Evolutionary conservation across 2,113 vertebrate genomes (phyloP), one percentile per base, ranked within the genome.

Genomic region (Ornithorhynchus anatinus): DNA sequence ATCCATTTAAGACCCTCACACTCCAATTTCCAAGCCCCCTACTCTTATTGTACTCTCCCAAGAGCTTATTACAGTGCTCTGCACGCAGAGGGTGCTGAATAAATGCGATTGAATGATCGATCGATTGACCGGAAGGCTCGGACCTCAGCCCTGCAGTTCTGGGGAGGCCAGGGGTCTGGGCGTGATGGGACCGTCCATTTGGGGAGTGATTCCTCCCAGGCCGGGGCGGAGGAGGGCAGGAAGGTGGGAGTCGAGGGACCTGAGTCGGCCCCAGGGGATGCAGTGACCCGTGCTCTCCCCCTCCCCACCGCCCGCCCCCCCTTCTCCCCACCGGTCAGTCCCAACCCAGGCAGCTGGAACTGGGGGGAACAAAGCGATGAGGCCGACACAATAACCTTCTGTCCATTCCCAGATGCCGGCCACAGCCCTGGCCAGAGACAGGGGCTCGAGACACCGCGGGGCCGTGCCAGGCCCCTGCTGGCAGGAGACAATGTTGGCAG

Each of bases 401-500:
- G 90, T 93, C 91, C 89, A 82, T 77, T 89, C 80, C 89, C 86
- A 91, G 92, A 93, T 92, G 91, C 87, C 57, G 89, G 92, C 80
- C 56, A 64, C 80, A 82, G 89, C 70, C 78, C 86, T 87, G 92
- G 91, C 88, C 92, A 91, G 90, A 57, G 88, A 90, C 91, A 75
- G 63, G 79, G 88, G 86, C 82, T 86, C 82, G 86, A 92, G 91
- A 87, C 86, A 86, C 87, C 72, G 81, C 88, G 80, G 91, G 92
- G 89, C 90, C 58, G 92, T 94, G 92, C 93, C 93, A 93, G 92
- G 92, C 91, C 87, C 93, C 93, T 82, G 91, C 90, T 92, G 93
- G 92, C 92, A 90, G 90, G 77, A 88, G 89, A 92, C 92, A 94
- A 94, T 94, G 90, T 94, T 92, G 90, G 91, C 92, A 92, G 92